These are phyloP conservation scores for Lichenostomus cassidix DNA, from an alignment of 2,113 vertebrate genomes.

Conservation along the genomic window DNA sequence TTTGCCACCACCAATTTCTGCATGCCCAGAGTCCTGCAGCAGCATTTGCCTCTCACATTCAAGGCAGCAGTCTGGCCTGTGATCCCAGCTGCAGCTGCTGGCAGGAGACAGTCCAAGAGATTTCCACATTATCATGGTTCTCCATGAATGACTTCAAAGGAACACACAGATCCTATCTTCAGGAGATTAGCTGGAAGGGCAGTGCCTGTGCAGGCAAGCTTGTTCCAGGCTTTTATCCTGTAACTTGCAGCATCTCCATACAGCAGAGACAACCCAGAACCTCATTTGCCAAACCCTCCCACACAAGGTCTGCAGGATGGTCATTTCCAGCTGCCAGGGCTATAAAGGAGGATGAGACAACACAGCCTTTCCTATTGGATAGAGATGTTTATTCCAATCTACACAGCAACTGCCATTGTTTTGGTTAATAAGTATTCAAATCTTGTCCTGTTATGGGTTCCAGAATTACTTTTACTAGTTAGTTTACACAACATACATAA, in stretches of 20 bases:
- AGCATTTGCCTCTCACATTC: not conserved
- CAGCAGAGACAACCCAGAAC: not conserved
- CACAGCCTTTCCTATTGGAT: not conserved
- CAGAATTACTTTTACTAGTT: not conserved
- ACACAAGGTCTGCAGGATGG: not conserved
- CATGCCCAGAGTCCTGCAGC: not conserved
- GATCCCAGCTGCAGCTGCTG: not conserved
- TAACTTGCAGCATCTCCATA: not conserved
- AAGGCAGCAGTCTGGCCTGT: not conserved
- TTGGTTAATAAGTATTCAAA: constrained; percentile 35
- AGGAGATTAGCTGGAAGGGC: not conserved
- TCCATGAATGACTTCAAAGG: constrained; percentile 36
- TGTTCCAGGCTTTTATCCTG: not conserved
- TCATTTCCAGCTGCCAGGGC: not conserved
- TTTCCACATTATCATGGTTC: not conserved
- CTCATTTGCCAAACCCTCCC: not conserved
- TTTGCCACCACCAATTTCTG: not conserved
- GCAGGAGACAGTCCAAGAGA: not conserved
- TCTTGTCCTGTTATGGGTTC: constrained; percentile 8
- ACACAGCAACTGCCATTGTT: not conserved
- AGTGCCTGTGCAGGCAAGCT: not conserved
- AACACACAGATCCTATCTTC: not conserved
- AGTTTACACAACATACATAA: constrained; percentile 52
- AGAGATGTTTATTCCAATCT: not conserved
- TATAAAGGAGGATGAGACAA: not conserved